Evolutionary conservation across 2,113 vertebrate genomes (phyloP), one percentile per base, ranked within the genome.

Genomic region (Copsychus sechellarum): DNA sequence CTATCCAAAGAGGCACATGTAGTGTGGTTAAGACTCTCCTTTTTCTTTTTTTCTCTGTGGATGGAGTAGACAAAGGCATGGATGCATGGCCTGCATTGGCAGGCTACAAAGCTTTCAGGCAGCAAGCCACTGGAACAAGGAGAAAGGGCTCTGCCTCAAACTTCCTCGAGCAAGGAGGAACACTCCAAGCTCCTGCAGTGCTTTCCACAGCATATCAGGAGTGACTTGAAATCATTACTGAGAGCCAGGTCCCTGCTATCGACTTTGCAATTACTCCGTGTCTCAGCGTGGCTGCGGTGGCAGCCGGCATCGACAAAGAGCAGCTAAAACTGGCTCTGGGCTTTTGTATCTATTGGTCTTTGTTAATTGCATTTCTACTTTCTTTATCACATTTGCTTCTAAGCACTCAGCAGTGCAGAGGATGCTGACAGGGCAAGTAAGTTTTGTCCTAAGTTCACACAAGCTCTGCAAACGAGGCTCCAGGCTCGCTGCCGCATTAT

Each of bases 301-400:
- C 87, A 85, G 85, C 79, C 47, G 29, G 43, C 51, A 96, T 96
- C 56, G 76, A 96, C 94, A 93, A 5, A 14, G 1, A 84, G 85
- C 0, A 33, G 82, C 88, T 95, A 57, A 88, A 93, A 81, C 88
- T 33, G 65, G 82, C 90, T 94, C 86, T 57, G 36, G 93, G 91
- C 85, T 92, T 95, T 34, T 58, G 7, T 61, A 73, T 53, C 85
- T 94, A 95, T 95, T 70, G 90, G 94, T 71, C 95, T 97, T 83
- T 71, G 85, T 90, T 97, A 95, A 97, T 92, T 96, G 92, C 86
- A 92, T 97, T 95, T 86, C 93, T 95, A 71, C 82, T 90, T 90
- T 86, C 85, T 93, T 96, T 88, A 96, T 94, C 95, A 81, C 93
- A 83, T 94, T 92, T 92, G 40, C 57, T 88, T 92, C 88, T 74